Percentiles rank a stretch among this genome's conserved stretches.
These are phyloP conservation scores for Hirundo rustica DNA, from an alignment of 2,797 vertebrate species.

Conservation along the genomic window DNA sequence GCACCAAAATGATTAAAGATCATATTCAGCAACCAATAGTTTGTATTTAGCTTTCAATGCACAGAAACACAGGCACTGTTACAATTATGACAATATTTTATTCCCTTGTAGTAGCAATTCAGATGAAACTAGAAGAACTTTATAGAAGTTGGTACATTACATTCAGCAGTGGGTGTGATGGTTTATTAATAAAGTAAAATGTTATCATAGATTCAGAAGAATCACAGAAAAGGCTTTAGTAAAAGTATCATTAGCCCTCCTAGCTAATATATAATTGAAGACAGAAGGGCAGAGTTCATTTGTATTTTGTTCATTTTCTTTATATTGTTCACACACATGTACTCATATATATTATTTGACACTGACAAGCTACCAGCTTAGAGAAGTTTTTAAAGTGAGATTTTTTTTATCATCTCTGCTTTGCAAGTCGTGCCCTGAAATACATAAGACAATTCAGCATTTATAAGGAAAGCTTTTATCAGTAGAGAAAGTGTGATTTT, in stretches of 20 bases:
- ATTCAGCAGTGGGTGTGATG: background rate
- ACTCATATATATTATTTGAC: background rate
- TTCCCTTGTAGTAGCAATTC: background rate
- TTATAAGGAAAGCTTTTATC: background rate
- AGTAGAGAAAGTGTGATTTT: background rate
- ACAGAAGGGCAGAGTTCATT: constrained; percentile 11
- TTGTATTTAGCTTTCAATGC: constrained; percentile 50
- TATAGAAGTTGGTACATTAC: background rate
- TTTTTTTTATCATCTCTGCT: constrained; percentile 3
- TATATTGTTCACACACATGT: background rate
- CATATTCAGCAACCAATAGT: constrained; percentile 47
- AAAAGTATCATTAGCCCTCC: constrained; percentile 19
- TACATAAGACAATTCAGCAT: background rate
- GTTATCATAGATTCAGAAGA: constrained; percentile 9
- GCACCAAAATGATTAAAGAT: constrained; percentile 63
- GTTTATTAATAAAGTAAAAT: constrained; percentile 50
- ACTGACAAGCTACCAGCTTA: background rate
- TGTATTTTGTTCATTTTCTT: constrained; percentile 16
- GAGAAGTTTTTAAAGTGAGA: constrained; percentile 24
- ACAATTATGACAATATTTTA: background rate
- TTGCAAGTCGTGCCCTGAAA: background rate
- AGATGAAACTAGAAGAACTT: constrained; percentile 32
- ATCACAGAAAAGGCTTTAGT: background rate
- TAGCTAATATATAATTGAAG: constrained; percentile 28
- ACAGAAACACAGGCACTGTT: constrained; percentile 2